Evolutionary conservation across 2,113 vertebrate genomes (phyloP).

Genomic region (Monopterus albus): DNA sequence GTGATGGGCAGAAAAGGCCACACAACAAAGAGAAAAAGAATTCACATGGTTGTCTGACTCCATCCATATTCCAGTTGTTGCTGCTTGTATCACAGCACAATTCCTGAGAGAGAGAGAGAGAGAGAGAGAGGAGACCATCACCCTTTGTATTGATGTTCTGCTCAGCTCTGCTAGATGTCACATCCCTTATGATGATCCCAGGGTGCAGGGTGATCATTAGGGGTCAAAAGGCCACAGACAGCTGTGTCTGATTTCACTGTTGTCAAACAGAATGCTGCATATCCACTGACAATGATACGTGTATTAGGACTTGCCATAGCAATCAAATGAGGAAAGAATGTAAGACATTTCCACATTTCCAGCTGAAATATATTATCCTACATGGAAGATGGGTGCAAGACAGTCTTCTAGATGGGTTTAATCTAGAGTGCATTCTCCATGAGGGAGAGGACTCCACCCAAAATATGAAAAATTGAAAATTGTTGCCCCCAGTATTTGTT

Average conservation of each 20-base stretch:
- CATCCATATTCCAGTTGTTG: conserved; percentile 32
- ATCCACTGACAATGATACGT: background rate
- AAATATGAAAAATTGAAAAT: too few species aligned
- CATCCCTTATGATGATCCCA: conserved; percentile 32
- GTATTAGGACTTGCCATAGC: background rate
- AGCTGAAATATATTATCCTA: too few species aligned
- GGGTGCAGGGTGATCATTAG: conserved; percentile 39
- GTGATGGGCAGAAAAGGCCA: conserved; percentile 53
- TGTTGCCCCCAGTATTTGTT: too few species aligned
- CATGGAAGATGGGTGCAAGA: too few species aligned
- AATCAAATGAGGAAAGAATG: conserved; percentile 2
- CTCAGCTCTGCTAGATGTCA: conserved; percentile 19
- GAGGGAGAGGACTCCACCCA: too few species aligned
- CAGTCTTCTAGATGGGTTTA: too few species aligned
- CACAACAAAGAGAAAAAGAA: conserved; percentile 46
- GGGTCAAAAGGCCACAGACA: conserved; percentile 29
- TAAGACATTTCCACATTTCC: too few species aligned
- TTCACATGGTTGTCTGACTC: conserved; percentile 40
- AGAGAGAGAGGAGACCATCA: conserved; percentile 25
- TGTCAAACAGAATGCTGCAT: conserved; percentile 1
- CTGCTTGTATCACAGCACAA: conserved; percentile 34
- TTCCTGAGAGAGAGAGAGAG: conserved; percentile 31
- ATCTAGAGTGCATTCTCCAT: too few species aligned
- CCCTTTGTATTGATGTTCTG: conserved; percentile 54
- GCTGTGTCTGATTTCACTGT: background rate